These are phyloP conservation scores for Dysmachus trigonus DNA, from an alignment of 2,888 invertebrate species.

Conservation along the genomic window DNA sequence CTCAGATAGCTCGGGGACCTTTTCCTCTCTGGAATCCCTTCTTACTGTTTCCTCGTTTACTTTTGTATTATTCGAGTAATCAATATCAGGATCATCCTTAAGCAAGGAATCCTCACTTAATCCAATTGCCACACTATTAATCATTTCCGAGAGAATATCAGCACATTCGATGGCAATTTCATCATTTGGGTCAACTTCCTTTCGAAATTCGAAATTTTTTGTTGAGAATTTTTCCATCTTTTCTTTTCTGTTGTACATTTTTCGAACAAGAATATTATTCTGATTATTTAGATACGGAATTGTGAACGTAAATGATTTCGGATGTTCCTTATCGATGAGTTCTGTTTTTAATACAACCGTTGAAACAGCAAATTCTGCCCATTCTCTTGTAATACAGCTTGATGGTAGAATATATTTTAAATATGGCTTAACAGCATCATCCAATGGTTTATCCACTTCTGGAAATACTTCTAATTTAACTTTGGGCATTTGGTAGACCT, in stretches of 20 bases:
- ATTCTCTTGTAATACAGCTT: conserved; percentile 61
- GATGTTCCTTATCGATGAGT: conserved; percentile 54
- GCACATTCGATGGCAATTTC: conserved; percentile 58
- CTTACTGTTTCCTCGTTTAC: conserved; percentile 33
- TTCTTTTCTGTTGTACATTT: conserved; percentile 61
- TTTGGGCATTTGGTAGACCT: conserved; percentile 61
- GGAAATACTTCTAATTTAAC: conserved; percentile 62
- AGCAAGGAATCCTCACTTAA: conserved; percentile 69
- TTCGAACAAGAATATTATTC: conserved; percentile 67
- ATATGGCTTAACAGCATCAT: conserved; percentile 61
- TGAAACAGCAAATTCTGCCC: conserved; percentile 64
- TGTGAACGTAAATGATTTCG: conserved; percentile 67
- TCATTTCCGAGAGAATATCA: conserved; percentile 66
- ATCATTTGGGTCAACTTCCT: conserved; percentile 46
- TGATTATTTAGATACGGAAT: conserved; percentile 70
- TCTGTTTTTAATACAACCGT: conserved; percentile 52
- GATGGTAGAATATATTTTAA: conserved; percentile 61
- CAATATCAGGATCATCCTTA: conserved; percentile 58
- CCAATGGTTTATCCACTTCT: conserved; percentile 57
- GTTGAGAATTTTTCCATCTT: conserved; percentile 47
- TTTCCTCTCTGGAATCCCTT: conserved; percentile 54
- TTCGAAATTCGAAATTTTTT: conserved; percentile 56
- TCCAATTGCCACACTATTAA: conserved; percentile 71
- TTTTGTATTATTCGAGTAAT: conserved; percentile 48
- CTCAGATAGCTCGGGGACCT: background rate